phyloP scores from a whole-genome alignment of 2,113 vertebrate species.

The Micronycteris hirsuta region DNA sequence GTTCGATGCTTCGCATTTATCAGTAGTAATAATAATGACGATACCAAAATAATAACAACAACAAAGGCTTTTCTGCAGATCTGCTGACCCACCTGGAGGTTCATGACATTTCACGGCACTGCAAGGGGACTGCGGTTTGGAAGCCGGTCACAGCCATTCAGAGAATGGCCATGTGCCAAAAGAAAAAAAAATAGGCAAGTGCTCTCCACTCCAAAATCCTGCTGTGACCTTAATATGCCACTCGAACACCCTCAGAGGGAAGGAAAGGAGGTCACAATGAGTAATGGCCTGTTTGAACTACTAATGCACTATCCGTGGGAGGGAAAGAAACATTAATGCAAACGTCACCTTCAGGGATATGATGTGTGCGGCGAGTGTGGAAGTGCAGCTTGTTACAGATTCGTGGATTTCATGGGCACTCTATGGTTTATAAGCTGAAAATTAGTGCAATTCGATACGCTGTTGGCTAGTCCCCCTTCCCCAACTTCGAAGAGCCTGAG shows the following conservation, averaged over 20 bases:
- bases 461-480: constrained; percentile 60
- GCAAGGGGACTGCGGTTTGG: neutral
- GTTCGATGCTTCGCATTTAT: rapidly evolving
- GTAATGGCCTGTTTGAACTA: neutral
- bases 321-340: neutral
- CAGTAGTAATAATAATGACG: neutral
- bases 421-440: constrained; percentile 57
- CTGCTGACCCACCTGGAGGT: neutral
- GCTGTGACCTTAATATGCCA: neutral
- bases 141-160: neutral
- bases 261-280: neutral
- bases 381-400: constrained; percentile 43
- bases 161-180: neutral
- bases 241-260: neutral
- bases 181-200: neutral
- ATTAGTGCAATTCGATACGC: constrained; percentile 67
- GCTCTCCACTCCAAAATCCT: constrained; percentile 11
- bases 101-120: neutral
- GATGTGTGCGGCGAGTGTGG: constrained; percentile 36
- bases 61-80: neutral
- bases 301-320: neutral
- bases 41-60: neutral
- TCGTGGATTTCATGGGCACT: constrained; percentile 26
- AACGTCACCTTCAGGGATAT: constrained; percentile 29
- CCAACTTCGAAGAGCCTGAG: constrained; percentile 53